phyloP scores from a whole-genome alignment of 2,113 vertebrate species.

The Percina caprodes region DNA sequence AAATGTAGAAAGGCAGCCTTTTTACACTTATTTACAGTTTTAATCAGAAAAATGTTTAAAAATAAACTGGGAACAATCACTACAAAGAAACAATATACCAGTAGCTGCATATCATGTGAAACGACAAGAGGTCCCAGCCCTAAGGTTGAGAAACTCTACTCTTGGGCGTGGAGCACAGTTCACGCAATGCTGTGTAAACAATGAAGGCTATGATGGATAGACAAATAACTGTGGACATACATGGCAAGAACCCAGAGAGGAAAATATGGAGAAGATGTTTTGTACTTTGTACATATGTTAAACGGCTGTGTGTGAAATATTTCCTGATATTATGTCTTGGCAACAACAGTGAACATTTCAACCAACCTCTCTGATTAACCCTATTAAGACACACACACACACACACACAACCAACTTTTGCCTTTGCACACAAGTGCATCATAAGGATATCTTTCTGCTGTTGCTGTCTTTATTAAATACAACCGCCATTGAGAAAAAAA shows the following conservation, averaged over 20 bases:
- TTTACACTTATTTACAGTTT: too few species aligned
- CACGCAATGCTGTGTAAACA: conserved; percentile 10
- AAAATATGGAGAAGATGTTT: not conserved
- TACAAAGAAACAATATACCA: not conserved
- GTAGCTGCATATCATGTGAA: not conserved
- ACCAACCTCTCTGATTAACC: not conserved
- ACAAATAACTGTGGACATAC: conserved; percentile 21
- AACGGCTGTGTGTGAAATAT: not conserved
- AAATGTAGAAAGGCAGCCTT: too few species aligned
- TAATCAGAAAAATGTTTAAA: not conserved
- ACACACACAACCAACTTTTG: not conserved
- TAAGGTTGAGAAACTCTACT: conserved; percentile 31
- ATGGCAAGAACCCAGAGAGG: not conserved
- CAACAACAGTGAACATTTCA: not conserved
- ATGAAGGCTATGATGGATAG: conserved; percentile 5
- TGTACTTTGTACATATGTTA: not conserved
- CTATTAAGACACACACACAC: not conserved
- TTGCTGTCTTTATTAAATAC: not conserved
- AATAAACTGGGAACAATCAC: not conserved
- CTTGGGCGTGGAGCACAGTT: conserved; percentile 41
- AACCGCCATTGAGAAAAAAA: not conserved
- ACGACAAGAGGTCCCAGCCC: not conserved
- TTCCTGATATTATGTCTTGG: not conserved
- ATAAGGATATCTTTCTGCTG: not conserved
- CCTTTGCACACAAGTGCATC: not conserved